A percentile compares a stretch with the other conserved stretches of the same genome.
Conservation (phyloP, 2,888 invertebrate genomes). For the Pemphredon lugubris region DNA sequence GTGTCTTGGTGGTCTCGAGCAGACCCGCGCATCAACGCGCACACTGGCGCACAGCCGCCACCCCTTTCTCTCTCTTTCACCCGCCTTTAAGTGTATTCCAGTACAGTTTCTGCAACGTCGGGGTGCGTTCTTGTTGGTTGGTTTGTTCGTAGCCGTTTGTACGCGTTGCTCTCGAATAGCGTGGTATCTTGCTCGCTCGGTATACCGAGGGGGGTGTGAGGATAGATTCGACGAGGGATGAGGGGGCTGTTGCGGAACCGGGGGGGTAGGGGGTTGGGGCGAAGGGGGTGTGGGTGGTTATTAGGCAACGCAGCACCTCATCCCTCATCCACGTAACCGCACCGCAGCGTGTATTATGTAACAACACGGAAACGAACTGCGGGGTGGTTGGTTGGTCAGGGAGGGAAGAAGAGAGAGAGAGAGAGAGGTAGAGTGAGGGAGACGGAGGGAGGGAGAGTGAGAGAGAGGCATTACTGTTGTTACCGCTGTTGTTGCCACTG, state of each 20-base stretch:
- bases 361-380: slow-evolving; percentile 80
- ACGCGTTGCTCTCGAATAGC: slow-evolving; percentile 41
- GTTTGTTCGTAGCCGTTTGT: slow-evolving; percentile 38
- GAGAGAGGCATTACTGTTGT: slow-evolving; percentile 38
- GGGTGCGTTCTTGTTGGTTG: slow-evolving; percentile 28
- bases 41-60: neutral
- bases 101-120: slow-evolving; percentile 32
- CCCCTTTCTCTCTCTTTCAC: slow-evolving; percentile 1
- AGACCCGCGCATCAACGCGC: too few relatives aligned
- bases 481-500: slow-evolving; percentile 41
- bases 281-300: slow-evolving; percentile 74
- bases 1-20: too few relatives aligned
- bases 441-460: slow-evolving; percentile 33
- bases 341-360: slow-evolving; percentile 81
- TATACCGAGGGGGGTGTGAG: slow-evolving; percentile 48
- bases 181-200: slow-evolving; percentile 31
- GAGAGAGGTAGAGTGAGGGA: slow-evolving; percentile 62
- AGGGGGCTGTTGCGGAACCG: too few relatives aligned
- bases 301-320: slow-evolving; percentile 80
- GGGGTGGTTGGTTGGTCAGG: slow-evolving; percentile 59
- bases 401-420: slow-evolving; percentile 37
- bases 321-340: slow-evolving; percentile 80
- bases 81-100: slow-evolving; percentile 20
- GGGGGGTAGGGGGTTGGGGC: slow-evolving; percentile 16
- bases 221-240: slow-evolving; percentile 62